A percentile compares a stretch with the other conserved stretches of the same genome.
Conservation (phyloP, 2,797 vertebrate species). For the Notoglanidium macrostoma region DNA sequence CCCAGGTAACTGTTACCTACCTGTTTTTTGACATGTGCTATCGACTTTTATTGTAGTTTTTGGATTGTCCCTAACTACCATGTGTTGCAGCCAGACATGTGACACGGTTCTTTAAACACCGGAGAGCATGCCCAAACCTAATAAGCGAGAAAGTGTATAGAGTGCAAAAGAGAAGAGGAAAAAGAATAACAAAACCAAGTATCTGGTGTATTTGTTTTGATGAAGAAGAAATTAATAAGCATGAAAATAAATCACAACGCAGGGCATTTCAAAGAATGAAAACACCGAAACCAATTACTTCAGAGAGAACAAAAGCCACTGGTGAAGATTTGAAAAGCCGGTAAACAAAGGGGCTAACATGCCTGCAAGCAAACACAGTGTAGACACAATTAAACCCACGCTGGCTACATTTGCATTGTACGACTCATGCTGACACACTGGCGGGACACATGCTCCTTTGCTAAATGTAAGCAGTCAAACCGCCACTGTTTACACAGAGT, state of each 20-base stretch:
- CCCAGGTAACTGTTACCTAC: not conserved
- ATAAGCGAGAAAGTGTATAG: not conserved
- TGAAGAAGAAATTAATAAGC: slow-evolving; percentile 69
- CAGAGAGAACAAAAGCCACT: slow-evolving; percentile 43
- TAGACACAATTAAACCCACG: slow-evolving; percentile 59
- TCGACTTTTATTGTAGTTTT: not conserved
- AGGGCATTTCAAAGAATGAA: slow-evolving; percentile 62
- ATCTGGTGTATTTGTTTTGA: slow-evolving; percentile 67
- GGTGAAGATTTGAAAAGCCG: slow-evolving; percentile 53
- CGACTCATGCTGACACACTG: slow-evolving; percentile 16
- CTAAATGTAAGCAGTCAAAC: slow-evolving; percentile 32
- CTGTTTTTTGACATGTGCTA: not conserved
- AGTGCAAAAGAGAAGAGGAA: not conserved
- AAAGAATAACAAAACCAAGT: slow-evolving; percentile 62
- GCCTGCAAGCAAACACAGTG: slow-evolving; percentile 51
- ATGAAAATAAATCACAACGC: slow-evolving; percentile 68
- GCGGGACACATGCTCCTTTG: slow-evolving; percentile 25
- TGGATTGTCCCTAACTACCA: not conserved
- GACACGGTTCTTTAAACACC: slow-evolving; percentile 39
- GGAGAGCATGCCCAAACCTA: slow-evolving; percentile 19
- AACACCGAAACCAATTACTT: slow-evolving; percentile 65
- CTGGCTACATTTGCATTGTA: slow-evolving; percentile 39
- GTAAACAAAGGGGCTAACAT: slow-evolving; percentile 59
- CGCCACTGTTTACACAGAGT: slow-evolving; percentile 34
- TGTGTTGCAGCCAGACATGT: slow-evolving; percentile 26